phyloP scores from a whole-genome alignment of 2,797 vertebrate genomes.

The Lerista edwardsae region DNA sequence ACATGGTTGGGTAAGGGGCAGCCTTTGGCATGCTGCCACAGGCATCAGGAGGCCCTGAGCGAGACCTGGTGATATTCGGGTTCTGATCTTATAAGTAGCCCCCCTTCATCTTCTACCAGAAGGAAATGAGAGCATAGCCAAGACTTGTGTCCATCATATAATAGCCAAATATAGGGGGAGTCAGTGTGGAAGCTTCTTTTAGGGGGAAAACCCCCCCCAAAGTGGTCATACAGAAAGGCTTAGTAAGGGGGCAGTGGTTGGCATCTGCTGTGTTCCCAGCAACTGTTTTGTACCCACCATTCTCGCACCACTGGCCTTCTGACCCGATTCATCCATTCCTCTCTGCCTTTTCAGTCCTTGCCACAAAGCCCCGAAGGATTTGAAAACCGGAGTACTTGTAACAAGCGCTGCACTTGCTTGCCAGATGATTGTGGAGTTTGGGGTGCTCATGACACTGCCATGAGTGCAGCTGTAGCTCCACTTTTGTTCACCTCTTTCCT shows the following conservation, averaged over 20 bases:
- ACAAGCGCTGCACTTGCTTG: slow-evolving; percentile 10
- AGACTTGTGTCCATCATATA: not conserved
- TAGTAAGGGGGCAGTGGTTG: not conserved
- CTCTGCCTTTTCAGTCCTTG: not conserved
- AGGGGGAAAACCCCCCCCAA: not conserved
- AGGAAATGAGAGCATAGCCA: not conserved
- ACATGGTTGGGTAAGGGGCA: too few species aligned
- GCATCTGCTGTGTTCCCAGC: not conserved
- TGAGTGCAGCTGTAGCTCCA: not conserved
- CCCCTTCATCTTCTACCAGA: not conserved
- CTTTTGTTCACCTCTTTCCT: slow-evolving; percentile 5
- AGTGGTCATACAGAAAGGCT: not conserved
- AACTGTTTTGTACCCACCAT: not conserved
- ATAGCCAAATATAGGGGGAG: too few species aligned
- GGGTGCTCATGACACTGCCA: not conserved
- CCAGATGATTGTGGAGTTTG: not conserved
- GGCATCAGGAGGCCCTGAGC: too few species aligned
- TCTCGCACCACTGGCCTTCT: not conserved
- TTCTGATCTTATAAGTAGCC: not conserved
- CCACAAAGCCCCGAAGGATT: not conserved
- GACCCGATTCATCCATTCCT: not conserved
- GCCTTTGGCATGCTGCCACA: too few species aligned
- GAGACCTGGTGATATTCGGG: too few species aligned
- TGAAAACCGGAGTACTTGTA: not conserved
- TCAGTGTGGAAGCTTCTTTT: not conserved